These are phyloP conservation scores for Scaptodrosophila lebanonensis DNA, from an alignment of 1,140 invertebrate species.

Conservation along the genomic window DNA sequence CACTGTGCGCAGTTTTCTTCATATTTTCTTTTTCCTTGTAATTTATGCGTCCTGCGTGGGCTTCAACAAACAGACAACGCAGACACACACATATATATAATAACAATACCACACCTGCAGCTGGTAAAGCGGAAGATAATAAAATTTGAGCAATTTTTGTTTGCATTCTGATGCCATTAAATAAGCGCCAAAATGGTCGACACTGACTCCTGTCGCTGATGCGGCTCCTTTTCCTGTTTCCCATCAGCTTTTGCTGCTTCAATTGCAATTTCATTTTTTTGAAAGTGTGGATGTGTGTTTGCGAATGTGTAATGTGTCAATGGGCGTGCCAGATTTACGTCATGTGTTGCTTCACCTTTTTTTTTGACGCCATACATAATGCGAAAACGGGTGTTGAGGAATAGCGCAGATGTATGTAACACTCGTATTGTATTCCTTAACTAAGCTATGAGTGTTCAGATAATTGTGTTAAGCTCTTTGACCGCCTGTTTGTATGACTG, in stretches of 20 bases:
- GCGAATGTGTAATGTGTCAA: constrained; percentile 25
- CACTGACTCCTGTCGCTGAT: too few species aligned
- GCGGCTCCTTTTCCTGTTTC: neutral
- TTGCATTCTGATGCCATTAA: constrained; percentile 27
- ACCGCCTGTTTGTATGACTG: too few species aligned
- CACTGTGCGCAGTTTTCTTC: constrained; percentile 36
- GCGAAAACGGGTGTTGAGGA: too few species aligned
- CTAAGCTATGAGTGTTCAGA: too few species aligned
- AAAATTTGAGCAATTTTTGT: constrained; percentile 41
- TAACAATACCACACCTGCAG: constrained; percentile 51
- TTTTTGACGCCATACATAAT: constrained; percentile 5
- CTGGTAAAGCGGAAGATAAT: constrained; percentile 30
- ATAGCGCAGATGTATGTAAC: too few species aligned
- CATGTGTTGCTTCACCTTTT: constrained; percentile 19
- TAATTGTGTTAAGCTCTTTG: too few species aligned
- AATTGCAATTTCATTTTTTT: neutral
- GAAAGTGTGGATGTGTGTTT: neutral
- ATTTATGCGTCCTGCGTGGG: constrained; percentile 55
- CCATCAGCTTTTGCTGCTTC: neutral
- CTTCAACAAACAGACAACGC: too few species aligned
- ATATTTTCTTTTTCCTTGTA: constrained; percentile 24
- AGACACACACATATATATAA: neutral
- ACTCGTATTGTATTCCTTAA: too few species aligned
- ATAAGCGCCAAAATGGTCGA: too few species aligned
- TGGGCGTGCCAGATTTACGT: constrained; percentile 22